Percentiles rank a stretch among this genome's conserved stretches.
phyloP scores from a whole-genome alignment of 2,797 vertebrate species.

The Balearica regulorum region DNA sequence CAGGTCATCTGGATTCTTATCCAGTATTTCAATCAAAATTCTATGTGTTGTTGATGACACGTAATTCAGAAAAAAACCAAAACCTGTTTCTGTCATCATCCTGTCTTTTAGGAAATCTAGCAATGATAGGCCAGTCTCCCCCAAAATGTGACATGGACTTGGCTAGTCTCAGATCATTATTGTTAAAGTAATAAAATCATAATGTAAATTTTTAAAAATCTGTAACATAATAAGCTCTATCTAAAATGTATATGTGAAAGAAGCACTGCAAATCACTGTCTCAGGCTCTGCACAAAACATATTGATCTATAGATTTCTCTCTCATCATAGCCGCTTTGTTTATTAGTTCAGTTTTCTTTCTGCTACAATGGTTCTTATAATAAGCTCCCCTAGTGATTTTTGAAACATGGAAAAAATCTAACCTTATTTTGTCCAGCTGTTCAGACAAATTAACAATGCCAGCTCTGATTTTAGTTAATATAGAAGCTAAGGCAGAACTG shows the following conservation, averaged over 20 bases:
- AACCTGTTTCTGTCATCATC: background rate
- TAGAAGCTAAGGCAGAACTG: background rate
- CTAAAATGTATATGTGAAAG: background rate
- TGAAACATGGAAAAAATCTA: slow-evolving; percentile 7
- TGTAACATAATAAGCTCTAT: background rate
- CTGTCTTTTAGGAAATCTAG: background rate
- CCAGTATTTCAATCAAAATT: background rate
- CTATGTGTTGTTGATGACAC: background rate
- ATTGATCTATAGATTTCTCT: background rate
- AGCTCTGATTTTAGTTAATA: background rate
- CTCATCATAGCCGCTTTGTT: background rate
- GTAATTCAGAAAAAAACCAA: background rate
- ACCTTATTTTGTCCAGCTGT: background rate
- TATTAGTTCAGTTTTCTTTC: slow-evolving; percentile 9
- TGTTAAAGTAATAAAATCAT: background rate
- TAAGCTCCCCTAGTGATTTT: background rate
- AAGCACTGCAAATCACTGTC: background rate
- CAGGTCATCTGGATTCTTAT: background rate
- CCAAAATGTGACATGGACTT: background rate
- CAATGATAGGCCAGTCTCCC: background rate
- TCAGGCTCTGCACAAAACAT: background rate
- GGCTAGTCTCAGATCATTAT: background rate
- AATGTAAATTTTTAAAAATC: background rate
- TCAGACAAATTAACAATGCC: slow-evolving; percentile 10
- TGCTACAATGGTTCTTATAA: background rate